A percentile compares a stretch with the other conserved stretches of the same genome.
Evolutionary conservation across 1,140 invertebrate genomes (phyloP).

Genomic region (Arion vulgaris): DNA sequence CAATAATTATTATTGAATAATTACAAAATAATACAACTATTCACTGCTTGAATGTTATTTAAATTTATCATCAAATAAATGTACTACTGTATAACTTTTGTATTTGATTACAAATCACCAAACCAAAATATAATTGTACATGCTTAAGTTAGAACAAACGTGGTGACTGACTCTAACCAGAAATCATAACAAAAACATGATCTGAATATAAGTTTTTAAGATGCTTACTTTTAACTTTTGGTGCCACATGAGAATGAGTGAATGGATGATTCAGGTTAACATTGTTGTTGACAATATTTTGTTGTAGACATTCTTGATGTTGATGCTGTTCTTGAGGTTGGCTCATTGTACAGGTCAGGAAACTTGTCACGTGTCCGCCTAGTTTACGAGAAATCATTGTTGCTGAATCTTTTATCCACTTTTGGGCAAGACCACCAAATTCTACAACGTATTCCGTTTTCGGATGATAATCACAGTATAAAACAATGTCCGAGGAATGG

Average conservation of each 20-base stretch:
- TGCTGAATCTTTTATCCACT: constrained; percentile 1
- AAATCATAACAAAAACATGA: too few species aligned
- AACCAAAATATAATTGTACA: too few species aligned
- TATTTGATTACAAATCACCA: too few species aligned
- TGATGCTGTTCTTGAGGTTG: constrained; percentile 6
- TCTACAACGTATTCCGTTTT: constrained; percentile 31
- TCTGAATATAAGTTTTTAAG: too few species aligned
- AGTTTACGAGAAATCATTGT: constrained; percentile 20
- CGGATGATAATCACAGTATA: not conserved
- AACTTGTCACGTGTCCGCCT: constrained; percentile 1
- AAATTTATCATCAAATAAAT: too few species aligned
- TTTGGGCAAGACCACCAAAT: not conserved
- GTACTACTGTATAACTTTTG: too few species aligned
- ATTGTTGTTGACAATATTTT: constrained; percentile 37
- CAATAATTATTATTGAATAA: too few species aligned
- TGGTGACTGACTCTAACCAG: too few species aligned
- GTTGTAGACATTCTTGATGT: not conserved
- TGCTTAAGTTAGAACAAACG: too few species aligned
- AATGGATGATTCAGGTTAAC: constrained; percentile 24
- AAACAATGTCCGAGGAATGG: not conserved
- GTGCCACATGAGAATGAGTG: not conserved
- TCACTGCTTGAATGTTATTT: too few species aligned
- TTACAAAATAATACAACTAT: too few species aligned
- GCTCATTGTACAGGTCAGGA: constrained; percentile 22
- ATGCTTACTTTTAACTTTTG: constrained; percentile 36